Evolutionary conservation across 2,888 invertebrate genomes (phyloP).

Genomic region (Oegoconia quadripuncta): DNA sequence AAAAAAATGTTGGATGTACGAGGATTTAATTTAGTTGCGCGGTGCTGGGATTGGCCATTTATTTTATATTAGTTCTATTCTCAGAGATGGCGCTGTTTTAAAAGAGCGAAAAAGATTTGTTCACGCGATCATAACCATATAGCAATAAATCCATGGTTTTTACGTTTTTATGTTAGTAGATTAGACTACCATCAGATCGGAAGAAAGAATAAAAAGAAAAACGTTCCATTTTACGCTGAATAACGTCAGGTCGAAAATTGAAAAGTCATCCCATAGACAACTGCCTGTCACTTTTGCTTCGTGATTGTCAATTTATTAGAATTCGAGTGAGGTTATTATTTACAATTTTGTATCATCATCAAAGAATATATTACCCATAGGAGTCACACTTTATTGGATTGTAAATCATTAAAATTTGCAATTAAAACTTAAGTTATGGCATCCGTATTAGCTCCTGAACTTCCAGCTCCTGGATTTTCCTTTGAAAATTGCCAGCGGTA

Average conservation of each 20-base stretch:
- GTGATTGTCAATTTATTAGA: conserved; percentile 2
- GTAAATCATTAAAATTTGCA: conserved; percentile 4
- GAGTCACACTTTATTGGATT: too few relatives aligned
- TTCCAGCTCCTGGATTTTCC: conserved; percentile 87
- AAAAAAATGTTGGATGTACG: too few relatives aligned
- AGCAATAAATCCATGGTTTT: too few relatives aligned
- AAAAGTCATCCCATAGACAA: conserved; percentile 6
- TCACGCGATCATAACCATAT: too few relatives aligned
- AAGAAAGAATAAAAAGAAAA: not conserved
- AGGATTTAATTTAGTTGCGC: too few relatives aligned
- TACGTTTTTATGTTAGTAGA: too few relatives aligned
- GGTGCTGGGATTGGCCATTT: too few relatives aligned
- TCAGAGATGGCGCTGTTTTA: too few relatives aligned
- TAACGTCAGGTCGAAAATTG: conserved; percentile 6
- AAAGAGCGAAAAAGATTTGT: too few relatives aligned
- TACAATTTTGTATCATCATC: conserved; percentile 6
- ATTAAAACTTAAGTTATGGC: conserved; percentile 73
- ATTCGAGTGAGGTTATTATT: conserved; percentile 1
- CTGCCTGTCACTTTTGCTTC: conserved; percentile 1
- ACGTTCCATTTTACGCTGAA: not conserved
- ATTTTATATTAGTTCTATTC: too few relatives aligned
- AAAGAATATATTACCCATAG: not conserved
- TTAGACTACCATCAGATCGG: too few relatives aligned
- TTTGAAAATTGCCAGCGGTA: conserved; percentile 92
- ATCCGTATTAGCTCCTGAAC: conserved; percentile 83